These are phyloP conservation scores for Sarcophaga bullata DNA, from an alignment of 1,140 invertebrate genomes.

Conservation along the genomic window DNA sequence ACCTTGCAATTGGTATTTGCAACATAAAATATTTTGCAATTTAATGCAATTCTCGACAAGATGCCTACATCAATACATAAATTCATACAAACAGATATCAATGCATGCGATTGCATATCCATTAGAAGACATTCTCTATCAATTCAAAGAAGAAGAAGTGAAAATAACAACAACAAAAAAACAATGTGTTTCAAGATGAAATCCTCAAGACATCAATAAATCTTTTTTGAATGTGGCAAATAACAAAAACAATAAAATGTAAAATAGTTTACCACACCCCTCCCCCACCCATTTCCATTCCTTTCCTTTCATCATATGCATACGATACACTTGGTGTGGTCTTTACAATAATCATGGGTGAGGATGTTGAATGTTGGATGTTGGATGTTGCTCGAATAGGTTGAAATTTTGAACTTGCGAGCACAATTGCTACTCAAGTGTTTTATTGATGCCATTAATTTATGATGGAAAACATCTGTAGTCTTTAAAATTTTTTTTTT, in stretches of 20 bases:
- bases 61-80: constrained; percentile 32
- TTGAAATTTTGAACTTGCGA: constrained; percentile 18
- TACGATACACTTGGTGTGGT: not conserved
- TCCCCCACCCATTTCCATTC: not conserved
- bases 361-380: not conserved
- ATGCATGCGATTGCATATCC: not conserved
- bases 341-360: no score
- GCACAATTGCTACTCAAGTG: constrained; percentile 37
- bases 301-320: constrained; percentile 2
- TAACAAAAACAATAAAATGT: constrained; percentile 9
- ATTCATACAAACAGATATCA: not conserved
- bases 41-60: constrained; percentile 35
- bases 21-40: no score
- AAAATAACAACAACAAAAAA: constrained; percentile 28
- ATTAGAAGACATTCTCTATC: not conserved
- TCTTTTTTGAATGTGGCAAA: constrained; percentile 18
- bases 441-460: constrained; percentile 41
- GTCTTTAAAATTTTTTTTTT: not conserved
- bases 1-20: constrained; percentile 10
- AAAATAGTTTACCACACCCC: not conserved
- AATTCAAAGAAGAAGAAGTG: not conserved
- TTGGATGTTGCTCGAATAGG: not conserved
- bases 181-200: no score
- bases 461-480: constrained; percentile 40
- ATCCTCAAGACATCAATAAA: constrained; percentile 39